A percentile compares a stretch with the other conserved stretches of the same genome.
Evolutionary conservation across 2,888 invertebrate species (phyloP).

Genomic region (Yponomeuta cagnagella): DNA sequence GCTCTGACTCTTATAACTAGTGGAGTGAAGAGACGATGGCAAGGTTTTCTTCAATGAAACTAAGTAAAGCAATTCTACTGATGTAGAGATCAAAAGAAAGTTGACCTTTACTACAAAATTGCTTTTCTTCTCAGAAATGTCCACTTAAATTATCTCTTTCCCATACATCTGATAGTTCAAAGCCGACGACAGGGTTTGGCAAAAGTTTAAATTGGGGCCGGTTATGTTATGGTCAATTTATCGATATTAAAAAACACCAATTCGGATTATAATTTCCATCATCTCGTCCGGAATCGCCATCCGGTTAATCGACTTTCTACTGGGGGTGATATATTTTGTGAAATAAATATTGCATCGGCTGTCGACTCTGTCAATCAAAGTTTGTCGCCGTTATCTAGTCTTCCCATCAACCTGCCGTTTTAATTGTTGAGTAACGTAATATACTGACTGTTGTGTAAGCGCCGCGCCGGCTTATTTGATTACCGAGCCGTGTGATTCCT

Average conservation of each 20-base stretch:
- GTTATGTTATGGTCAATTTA: slow-evolving; percentile 11
- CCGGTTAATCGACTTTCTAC: slow-evolving; percentile 13
- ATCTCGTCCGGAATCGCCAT: not conserved
- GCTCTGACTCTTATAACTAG: not conserved
- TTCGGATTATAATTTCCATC: slow-evolving; percentile 6
- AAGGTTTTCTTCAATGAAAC: not conserved
- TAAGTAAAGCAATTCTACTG: not conserved
- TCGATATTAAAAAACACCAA: slow-evolving; percentile 13
- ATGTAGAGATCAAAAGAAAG: not conserved
- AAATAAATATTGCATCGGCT: slow-evolving; percentile 15
- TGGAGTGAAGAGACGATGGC: not conserved
- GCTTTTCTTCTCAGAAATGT: not conserved
- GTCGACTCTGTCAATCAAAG: slow-evolving; percentile 32
- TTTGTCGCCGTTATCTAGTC: slow-evolving; percentile 39
- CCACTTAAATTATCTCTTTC: not conserved
- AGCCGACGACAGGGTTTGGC: not conserved
- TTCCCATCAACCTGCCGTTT: slow-evolving; percentile 41
- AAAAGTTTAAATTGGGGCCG: slow-evolving; percentile 7
- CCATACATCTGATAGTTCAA: not conserved
- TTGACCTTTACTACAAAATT: not conserved
- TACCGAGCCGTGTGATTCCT: not conserved
- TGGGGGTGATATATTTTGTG: slow-evolving; percentile 8
- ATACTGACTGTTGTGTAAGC: slow-evolving; percentile 5
- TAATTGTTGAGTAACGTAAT: slow-evolving; percentile 52
- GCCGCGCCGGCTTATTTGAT: not conserved